Conservation (phyloP, 2,113 vertebrate species). For the Connochaetes taurinus region DNA sequence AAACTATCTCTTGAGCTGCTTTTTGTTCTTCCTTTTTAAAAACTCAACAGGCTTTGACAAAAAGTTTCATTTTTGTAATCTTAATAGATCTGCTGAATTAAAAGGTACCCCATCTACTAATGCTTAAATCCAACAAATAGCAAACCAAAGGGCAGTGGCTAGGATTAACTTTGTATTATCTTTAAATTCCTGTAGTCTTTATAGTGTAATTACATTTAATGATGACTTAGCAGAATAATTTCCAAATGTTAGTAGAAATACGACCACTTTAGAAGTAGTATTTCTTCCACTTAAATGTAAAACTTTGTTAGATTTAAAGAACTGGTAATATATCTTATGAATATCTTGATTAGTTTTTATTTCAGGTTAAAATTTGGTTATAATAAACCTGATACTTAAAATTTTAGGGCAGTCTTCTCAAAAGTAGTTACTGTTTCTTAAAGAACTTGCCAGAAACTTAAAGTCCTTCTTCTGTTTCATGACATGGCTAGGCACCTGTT, state of each 20-base stretch:
- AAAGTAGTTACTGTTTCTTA: not conserved
- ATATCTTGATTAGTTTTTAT: not conserved
- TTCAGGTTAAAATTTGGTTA: constrained; percentile 20
- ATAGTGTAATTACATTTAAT: not conserved
- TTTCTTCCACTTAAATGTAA: not conserved
- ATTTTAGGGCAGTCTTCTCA: not conserved
- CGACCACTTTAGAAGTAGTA: not conserved
- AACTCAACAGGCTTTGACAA: not conserved
- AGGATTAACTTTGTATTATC: not conserved
- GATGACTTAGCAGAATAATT: not conserved
- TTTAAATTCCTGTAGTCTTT: not conserved
- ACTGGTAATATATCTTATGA: not conserved
- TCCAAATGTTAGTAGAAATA: not conserved
- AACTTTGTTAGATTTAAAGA: not conserved
- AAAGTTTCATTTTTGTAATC: not conserved
- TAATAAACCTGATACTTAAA: not conserved
- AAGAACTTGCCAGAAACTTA: not conserved
- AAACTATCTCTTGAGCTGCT: not conserved
- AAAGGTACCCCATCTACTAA: not conserved
- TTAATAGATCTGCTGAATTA: not conserved
- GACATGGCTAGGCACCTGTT: not conserved
- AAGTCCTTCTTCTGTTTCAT: not conserved
- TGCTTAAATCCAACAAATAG: not conserved
- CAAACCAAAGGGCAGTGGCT: not conserved
- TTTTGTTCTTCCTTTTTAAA: not conserved